Percentiles rank a stretch among this genome's conserved stretches.
These are phyloP conservation scores for Oeneis ivallda DNA, from an alignment of 2,888 invertebrate species.

Conservation along the genomic window DNA sequence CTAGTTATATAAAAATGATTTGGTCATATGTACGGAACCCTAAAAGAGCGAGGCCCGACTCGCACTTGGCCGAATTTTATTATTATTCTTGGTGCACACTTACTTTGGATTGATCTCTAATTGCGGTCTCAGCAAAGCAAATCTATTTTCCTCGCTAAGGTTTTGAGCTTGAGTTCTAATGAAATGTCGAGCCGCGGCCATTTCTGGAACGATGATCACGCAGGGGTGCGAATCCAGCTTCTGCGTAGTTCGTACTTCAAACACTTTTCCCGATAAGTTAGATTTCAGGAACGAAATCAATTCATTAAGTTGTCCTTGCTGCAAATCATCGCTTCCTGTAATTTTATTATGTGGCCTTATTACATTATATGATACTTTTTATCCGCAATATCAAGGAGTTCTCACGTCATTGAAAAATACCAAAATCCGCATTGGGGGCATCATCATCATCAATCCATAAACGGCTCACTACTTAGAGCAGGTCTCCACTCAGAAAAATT, in stretches of 20 bases:
- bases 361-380: not conserved
- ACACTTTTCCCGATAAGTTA: slow-evolving; percentile 89
- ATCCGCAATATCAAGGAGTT: no score
- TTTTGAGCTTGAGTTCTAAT: slow-evolving; percentile 93
- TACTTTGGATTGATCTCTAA: slow-evolving; percentile 97
- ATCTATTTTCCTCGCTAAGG: slow-evolving; percentile 91
- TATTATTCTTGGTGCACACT: slow-evolving; percentile 44
- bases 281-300: slow-evolving; percentile 90
- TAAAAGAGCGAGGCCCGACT: no score
- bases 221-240: slow-evolving; percentile 95
- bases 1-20: no score
- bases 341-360: not conserved
- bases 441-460: no score
- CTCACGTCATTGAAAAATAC: no score
- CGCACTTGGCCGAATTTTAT: no score
- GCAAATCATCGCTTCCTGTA: slow-evolving; percentile 84
- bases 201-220: slow-evolving; percentile 96
- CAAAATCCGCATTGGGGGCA: no score
- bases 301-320: slow-evolving; percentile 88
- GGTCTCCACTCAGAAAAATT: no score
- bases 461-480: no score
- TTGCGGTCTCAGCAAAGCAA: slow-evolving; percentile 92
- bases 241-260: slow-evolving; percentile 90
- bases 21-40: no score
- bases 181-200: slow-evolving; percentile 98